phyloP scores from a whole-genome alignment of 1,140 invertebrate genomes.

The Ceratina japonica region DNA sequence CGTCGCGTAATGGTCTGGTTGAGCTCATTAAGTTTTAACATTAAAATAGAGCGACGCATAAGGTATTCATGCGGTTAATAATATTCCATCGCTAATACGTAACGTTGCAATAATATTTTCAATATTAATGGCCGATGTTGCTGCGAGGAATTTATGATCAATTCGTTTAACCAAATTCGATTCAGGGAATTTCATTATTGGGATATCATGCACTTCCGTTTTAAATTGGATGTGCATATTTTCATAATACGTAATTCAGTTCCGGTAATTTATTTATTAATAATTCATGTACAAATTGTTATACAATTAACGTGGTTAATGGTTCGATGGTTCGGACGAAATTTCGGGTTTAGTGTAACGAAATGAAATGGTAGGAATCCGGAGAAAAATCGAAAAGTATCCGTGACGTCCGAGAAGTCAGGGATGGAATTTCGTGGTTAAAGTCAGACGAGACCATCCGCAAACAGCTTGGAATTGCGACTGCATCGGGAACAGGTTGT shows the following conservation, averaged over 20 bases:
- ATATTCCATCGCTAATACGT: neutral
- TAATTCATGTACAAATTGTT: too few species aligned
- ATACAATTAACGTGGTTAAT: neutral
- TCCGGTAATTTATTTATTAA: too few species aligned
- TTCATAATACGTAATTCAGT: too few species aligned
- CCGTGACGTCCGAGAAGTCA: conserved; percentile 5
- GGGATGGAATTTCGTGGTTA: conserved; percentile 7
- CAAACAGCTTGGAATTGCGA: conserved; percentile 32
- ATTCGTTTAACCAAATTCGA: neutral
- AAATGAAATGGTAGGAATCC: conserved; percentile 1
- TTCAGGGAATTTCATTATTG: neutral
- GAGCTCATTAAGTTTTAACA: neutral
- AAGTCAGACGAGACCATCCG: conserved; percentile 11
- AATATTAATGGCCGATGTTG: neutral
- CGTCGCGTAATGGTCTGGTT: neutral
- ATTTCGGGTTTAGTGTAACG: neutral
- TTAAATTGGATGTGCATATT: neutral
- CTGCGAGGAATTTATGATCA: neutral
- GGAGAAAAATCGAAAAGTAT: conserved; percentile 8
- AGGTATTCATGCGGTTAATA: neutral
- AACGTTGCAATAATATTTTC: neutral
- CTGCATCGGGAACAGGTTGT: conserved; percentile 34
- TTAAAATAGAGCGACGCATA: neutral
- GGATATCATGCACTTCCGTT: too few species aligned
- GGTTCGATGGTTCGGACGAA: neutral